phyloP scores from a whole-genome alignment of 2,113 vertebrate species.

The Manacus vitellinus region DNA sequence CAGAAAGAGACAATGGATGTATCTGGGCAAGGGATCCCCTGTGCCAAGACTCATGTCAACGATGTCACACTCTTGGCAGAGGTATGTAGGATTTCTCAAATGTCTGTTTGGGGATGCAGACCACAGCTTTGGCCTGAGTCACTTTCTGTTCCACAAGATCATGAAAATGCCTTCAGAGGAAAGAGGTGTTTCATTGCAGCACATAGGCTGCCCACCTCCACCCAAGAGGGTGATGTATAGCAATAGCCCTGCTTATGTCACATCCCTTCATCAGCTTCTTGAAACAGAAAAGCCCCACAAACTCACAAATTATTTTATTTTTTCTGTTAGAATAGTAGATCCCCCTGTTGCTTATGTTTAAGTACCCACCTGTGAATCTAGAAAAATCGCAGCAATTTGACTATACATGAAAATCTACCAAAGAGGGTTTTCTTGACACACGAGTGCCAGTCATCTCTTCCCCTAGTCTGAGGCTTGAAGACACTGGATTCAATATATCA shows the following conservation, averaged over 20 bases:
- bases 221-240: not conserved
- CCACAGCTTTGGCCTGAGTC: not conserved
- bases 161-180: not conserved
- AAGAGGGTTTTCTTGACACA: not conserved
- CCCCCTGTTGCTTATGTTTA: not conserved
- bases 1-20: not conserved
- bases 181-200: not conserved
- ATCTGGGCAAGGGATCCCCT: not conserved
- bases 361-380: not conserved
- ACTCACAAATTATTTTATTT: not conserved
- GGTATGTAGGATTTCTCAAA: not conserved
- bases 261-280: not conserved
- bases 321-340: not conserved
- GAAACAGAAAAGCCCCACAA: not conserved
- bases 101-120: not conserved
- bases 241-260: not conserved
- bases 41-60: not conserved
- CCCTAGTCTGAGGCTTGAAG: not conserved
- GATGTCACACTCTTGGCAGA: conserved; percentile 4
- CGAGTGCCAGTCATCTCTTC: not conserved
- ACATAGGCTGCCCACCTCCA: not conserved
- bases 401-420: not conserved
- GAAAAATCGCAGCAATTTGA: not conserved
- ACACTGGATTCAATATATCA: not conserved
- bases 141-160: not conserved